Base-by-base conservation (phyloP, 2,888 invertebrate species). In the Orthosia gracilis region DNA sequence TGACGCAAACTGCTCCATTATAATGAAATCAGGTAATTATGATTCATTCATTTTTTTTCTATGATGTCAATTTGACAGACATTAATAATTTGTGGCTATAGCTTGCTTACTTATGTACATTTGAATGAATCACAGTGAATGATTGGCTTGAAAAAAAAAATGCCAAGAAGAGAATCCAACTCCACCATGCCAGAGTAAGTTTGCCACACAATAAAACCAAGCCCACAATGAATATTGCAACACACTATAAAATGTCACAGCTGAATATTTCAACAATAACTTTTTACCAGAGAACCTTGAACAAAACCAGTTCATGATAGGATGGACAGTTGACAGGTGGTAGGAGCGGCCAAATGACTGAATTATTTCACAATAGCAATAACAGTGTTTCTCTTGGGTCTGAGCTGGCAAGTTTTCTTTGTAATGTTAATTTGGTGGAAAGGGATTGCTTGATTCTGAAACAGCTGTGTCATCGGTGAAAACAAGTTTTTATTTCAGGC, bases 291-390 rank as follows among this genome's bases (percentile, higher is more conserved):
- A 45, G 18, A 59, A 55, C 67, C 78, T 85, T 77, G 73, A 77
- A 40, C 52, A 54, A 69, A 73, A 77, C 84, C 67, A 45, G 84
- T 84, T 65, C 45, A 57, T 63, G 3, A 31, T 45, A n/a, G 58
- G 85, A 83, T 85, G 77, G 21, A 50, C 62, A 50, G 21, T 18
- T 55, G 75, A 74, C 76, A 75, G 69, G 26, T 64, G 50, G 49
- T 52, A 7, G 65, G 63, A 66, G 76, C 45, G 62, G 68, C 55
- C 26, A 17, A 55, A 52, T 66, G 26, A 65, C 49, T 58, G 58
- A 69, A 76, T 69, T 69, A 71, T 83, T 85, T 77, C 67, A 59
- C 68, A 85, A 84, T 81, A 26, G 9, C 9, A 80, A 69, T 76
- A 26, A 66, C 83, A 72, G 2, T 26, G 5, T n/a, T 23, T 77